Base-by-base conservation (phyloP, 2,888 invertebrate genomes). In the Pristionchus entomophagus region DNA sequence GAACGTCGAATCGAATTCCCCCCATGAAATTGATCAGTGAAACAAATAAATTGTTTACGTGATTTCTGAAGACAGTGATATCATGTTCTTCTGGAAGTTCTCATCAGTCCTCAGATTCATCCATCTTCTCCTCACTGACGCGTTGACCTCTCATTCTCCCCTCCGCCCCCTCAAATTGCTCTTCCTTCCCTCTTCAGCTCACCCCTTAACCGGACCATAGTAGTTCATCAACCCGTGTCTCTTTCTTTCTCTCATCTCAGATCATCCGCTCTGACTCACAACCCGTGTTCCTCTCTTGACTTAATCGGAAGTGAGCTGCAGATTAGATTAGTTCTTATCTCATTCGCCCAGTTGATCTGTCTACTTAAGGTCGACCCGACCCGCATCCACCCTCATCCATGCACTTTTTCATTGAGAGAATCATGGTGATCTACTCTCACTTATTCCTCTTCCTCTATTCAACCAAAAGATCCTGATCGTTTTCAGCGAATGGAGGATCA, bases 341-440 rank as follows among this genome's bases (percentile, higher is more conserved):
- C 17, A 14, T 35, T 35, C 69, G 69, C 35, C 19, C 19, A 35
- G 38, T 69, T 69, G 69, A 69, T 69, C 69, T 41, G 69, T 0
- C 69, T 69, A 69, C 69, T 69, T 69, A 69, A 69, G 69, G 69
- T 69, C 69, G 69, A 69, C 69, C 69, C 69, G 69, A 65, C 56
- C 56, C 56, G 56, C 62, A 62, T 62, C 32, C 32, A 26, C 26
- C 62, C 62, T 29, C 14, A 17, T 69, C 38, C 35, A 69, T 69
- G 69, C 69, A 69, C 69, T 69, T 69, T 69, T 69, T 41, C 69
- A 69, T 62, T 62, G 62, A 62, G 62, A 62, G 14, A 62, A 62
- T 62, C 62, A 62, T 62, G 62, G 69, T 69, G 22, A 19, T 69
- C 29, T 38, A 69, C 69, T 69, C 38, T 69, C 69, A 19, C 41